Evolutionary conservation across 2,113 vertebrate species (phyloP).

Genomic region (Podarcis cretensis): DNA sequence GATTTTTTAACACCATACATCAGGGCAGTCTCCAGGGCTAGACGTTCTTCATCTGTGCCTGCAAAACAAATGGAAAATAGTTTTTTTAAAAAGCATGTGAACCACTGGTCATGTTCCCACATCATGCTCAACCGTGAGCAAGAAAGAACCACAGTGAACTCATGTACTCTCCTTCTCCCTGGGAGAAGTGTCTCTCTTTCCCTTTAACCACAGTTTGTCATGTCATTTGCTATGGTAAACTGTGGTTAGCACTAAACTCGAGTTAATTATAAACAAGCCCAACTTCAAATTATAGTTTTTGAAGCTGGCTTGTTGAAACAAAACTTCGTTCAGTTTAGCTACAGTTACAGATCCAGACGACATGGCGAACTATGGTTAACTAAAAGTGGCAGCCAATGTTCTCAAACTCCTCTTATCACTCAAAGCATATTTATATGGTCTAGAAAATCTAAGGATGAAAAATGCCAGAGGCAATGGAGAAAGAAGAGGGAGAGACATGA

Average conservation of each 20-base stretch:
- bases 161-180: not conserved
- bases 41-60: conserved; percentile 89
- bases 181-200: not conserved
- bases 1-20: conserved; percentile 84
- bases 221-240: not conserved
- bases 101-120: not conserved
- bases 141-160: no score
- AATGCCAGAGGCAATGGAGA: not conserved
- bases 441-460: no score
- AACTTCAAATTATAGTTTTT: not conserved
- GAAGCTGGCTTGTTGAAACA: not conserved
- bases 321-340: not conserved
- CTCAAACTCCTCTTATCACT: not conserved
- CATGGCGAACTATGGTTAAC: not conserved
- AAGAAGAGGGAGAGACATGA: not conserved
- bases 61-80: conserved; percentile 42
- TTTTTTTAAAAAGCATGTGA: not conserved
- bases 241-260: not conserved
- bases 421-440: no score
- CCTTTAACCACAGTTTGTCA: not conserved
- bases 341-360: not conserved
- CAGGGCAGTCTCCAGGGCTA: conserved; percentile 88
- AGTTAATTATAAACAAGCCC: not conserved
- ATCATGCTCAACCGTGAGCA: not conserved
- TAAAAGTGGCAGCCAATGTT: not conserved